These are phyloP conservation scores for Pammene fasciana DNA, from an alignment of 2,888 invertebrate species.

Conservation along the genomic window DNA sequence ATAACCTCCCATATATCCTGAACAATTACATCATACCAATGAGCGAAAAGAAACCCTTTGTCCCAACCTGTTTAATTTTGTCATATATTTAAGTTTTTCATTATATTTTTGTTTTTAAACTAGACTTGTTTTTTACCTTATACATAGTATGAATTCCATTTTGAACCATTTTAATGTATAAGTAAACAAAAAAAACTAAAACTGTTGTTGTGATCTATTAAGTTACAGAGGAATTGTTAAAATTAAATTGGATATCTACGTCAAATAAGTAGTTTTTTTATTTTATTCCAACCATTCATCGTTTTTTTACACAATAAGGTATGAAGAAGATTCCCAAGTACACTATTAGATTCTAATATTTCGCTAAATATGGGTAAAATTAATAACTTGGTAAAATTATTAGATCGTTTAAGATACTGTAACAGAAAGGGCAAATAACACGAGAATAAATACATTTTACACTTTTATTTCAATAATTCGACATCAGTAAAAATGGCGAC, in stretches of 20 bases:
- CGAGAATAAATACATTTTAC: too few species aligned
- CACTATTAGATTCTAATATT: too few species aligned
- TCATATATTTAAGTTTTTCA: not conserved
- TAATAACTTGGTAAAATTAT: too few species aligned
- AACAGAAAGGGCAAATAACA: too few species aligned
- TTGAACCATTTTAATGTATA: slow-evolving; percentile 37
- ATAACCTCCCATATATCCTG: slow-evolving; percentile 36
- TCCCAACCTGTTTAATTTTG: not conserved
- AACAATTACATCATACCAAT: not conserved
- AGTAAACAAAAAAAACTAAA: slow-evolving; percentile 44
- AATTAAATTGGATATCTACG: slow-evolving; percentile 74
- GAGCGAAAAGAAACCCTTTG: not conserved
- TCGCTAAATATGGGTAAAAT: too few species aligned
- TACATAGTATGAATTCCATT: slow-evolving; percentile 18
- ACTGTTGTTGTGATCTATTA: slow-evolving; percentile 71
- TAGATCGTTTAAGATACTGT: too few species aligned
- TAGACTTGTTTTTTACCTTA: not conserved
- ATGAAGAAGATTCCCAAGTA: too few species aligned
- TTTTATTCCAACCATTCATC: slow-evolving; percentile 3
- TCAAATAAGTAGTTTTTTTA: slow-evolving; percentile 48
- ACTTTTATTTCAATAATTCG: too few species aligned
- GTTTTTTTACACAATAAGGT: too few species aligned
- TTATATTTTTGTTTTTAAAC: not conserved
- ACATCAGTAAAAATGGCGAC: too few species aligned
- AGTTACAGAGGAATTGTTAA: slow-evolving; percentile 73